These are phyloP conservation scores for Antigone vipio DNA, from an alignment of 2,113 vertebrate species.

Conservation along the genomic window DNA sequence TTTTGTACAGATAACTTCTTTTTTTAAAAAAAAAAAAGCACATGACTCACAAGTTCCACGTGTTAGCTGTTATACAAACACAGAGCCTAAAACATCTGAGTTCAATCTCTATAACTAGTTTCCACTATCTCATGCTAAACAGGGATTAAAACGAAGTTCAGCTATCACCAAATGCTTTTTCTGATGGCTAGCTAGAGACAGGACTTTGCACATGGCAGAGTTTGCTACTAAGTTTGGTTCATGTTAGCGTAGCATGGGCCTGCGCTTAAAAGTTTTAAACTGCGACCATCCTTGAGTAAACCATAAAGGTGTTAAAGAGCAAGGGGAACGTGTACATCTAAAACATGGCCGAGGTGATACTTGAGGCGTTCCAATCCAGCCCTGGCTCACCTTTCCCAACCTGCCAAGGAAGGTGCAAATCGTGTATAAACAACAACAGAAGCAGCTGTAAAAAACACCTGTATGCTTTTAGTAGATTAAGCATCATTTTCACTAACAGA, in stretches of 20 bases:
- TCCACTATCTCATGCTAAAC: neutral
- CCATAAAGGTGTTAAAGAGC: accelerated
- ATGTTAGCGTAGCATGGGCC: accelerated
- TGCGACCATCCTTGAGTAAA: accelerated
- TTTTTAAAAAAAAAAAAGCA: neutral
- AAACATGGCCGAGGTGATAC: accelerated
- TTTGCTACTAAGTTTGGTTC: too few species aligned
- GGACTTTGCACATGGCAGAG: accelerated
- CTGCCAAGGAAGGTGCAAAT: neutral
- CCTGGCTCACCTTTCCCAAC: neutral
- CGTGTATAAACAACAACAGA: too few species aligned
- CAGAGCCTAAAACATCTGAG: accelerated
- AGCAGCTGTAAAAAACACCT: neutral
- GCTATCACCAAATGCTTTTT: too few species aligned
- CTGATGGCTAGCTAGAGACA: accelerated
- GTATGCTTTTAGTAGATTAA: neutral
- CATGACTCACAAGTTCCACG: accelerated
- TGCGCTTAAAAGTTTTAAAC: neutral
- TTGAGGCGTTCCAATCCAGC: neutral
- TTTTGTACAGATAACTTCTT: neutral
- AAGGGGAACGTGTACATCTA: accelerated
- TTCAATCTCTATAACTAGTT: accelerated
- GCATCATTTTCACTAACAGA: neutral
- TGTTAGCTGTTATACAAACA: accelerated
- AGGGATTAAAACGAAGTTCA: neutral